phyloP scores from a whole-genome alignment of 2,797 vertebrate species.

The Oryzias sinensis region DNA sequence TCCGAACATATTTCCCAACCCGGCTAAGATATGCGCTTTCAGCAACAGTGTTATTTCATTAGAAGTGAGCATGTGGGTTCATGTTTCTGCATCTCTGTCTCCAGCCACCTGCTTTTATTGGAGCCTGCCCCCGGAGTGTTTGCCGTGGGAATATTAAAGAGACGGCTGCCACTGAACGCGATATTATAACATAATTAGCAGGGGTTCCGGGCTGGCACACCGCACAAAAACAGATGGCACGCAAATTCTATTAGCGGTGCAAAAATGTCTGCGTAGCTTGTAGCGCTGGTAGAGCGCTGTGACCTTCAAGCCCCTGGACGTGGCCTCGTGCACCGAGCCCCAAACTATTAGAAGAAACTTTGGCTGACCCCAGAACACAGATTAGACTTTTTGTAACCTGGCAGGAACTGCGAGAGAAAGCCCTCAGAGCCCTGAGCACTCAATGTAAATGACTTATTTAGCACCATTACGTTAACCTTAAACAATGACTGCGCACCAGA shows the following conservation, averaged over 20 bases:
- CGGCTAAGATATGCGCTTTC: conserved; percentile 76
- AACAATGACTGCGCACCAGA: too few species aligned
- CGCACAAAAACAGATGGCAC: conserved; percentile 87
- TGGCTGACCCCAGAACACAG: conserved; percentile 36
- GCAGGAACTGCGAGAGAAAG: conserved; percentile 1
- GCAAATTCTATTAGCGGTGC: conserved; percentile 91
- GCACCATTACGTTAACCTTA: too few species aligned
- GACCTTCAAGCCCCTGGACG: conserved; percentile 75
- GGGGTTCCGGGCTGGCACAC: conserved; percentile 82
- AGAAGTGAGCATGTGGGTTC: conserved; percentile 65
- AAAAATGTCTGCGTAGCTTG: conserved; percentile 81
- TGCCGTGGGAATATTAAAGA: conserved; percentile 79
- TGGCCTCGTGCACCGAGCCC: conserved; percentile 44
- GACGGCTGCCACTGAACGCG: conserved; percentile 80
- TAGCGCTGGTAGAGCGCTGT: conserved; percentile 70
- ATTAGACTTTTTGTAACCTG: conserved; percentile 26
- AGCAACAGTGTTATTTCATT: conserved; percentile 75
- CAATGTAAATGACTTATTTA: not conserved
- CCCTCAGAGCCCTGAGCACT: not conserved
- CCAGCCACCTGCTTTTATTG: conserved; percentile 78
- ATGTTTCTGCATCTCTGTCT: conserved; percentile 67
- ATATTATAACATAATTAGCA: conserved; percentile 89
- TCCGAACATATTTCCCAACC: conserved; percentile 78
- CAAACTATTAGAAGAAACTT: conserved; percentile 49
- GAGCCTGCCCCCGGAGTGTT: conserved; percentile 72